These are phyloP conservation scores for Otolemur crassicaudatus DNA, from an alignment of 2,797 vertebrate genomes.

Conservation along the genomic window DNA sequence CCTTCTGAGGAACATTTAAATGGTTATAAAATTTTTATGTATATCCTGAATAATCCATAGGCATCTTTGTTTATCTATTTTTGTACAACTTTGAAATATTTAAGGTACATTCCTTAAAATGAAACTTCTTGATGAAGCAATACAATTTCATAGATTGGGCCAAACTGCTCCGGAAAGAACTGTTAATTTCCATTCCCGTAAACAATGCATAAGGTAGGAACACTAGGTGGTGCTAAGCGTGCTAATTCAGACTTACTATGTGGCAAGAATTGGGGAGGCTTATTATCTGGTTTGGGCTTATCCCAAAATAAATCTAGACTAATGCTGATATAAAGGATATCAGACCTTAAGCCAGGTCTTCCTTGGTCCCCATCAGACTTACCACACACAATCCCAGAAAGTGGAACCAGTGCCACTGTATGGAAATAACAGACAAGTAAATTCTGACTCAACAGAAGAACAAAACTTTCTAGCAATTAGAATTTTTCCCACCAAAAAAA, in stretches of 20 bases:
- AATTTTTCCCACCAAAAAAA: slow-evolving; percentile 17
- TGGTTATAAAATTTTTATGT: slow-evolving; percentile 32
- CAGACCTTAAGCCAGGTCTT: not conserved
- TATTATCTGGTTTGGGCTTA: slow-evolving; percentile 1
- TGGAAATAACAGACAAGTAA: not conserved
- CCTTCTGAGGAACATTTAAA: slow-evolving; percentile 45
- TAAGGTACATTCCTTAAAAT: slow-evolving; percentile 20
- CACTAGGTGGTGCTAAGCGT: slow-evolving; percentile 47
- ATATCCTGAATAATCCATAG: not conserved
- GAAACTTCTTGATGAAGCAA: slow-evolving; percentile 31
- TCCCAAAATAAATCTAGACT: slow-evolving; percentile 43
- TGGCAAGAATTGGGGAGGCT: not conserved
- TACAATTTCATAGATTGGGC: not conserved
- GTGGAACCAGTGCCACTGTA: not conserved
- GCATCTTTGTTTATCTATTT: slow-evolving; percentile 6
- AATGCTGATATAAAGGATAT: not conserved
- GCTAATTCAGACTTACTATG: not conserved
- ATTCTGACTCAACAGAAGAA: not conserved
- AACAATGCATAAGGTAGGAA: not conserved
- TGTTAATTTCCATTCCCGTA: not conserved
- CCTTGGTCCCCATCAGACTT: not conserved
- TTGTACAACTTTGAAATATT: slow-evolving; percentile 42
- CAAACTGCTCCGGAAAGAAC: slow-evolving; percentile 20
- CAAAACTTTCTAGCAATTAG: slow-evolving; percentile 5
- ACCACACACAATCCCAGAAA: not conserved